phyloP scores from a whole-genome alignment of 2,888 invertebrate species.

The Ophion obscuratus region DNA sequence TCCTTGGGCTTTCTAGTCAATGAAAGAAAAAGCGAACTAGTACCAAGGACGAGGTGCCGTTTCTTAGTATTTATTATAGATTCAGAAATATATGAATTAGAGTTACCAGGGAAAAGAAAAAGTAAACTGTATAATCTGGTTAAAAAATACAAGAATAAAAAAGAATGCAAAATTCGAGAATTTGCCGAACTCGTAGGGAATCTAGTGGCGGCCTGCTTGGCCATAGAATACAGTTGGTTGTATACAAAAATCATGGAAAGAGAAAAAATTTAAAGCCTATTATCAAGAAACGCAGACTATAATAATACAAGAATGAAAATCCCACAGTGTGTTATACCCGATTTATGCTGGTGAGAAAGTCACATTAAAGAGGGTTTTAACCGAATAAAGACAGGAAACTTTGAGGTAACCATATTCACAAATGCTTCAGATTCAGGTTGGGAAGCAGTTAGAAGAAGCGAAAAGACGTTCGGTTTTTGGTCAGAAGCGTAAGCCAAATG shows the following conservation, averaged over 20 bases:
- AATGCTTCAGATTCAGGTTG: constrained; percentile 52
- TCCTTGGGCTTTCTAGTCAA: constrained; percentile 43
- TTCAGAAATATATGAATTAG: neutral
- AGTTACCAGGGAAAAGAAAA: constrained; percentile 11
- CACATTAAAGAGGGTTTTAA: constrained; percentile 5
- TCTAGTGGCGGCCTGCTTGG: constrained; percentile 53
- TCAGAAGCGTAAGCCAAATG: neutral
- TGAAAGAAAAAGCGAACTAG: constrained; percentile 7
- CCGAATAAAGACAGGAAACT: constrained; percentile 38
- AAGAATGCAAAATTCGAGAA: constrained; percentile 38
- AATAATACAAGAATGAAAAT: constrained; percentile 21
- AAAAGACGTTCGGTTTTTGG: constrained; percentile 44
- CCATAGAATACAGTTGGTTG: constrained; percentile 46
- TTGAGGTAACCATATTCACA: constrained; percentile 42
- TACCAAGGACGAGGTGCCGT: constrained; percentile 2
- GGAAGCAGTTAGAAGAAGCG: constrained; percentile 32
- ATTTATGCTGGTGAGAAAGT: constrained; percentile 35
- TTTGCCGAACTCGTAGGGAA: constrained; percentile 57
- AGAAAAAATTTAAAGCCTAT: constrained; percentile 47
- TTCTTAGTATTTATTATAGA: constrained; percentile 36
- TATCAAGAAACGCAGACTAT: constrained; percentile 21
- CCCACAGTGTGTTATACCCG: neutral
- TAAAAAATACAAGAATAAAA: constrained; percentile 11
- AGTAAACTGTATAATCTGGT: neutral
- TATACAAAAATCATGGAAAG: constrained; percentile 60